Evolutionary conservation across 2,797 vertebrate genomes (phyloP), one percentile per base, ranked within the genome.

Genomic region (Sciaenops ocellatus): DNA sequence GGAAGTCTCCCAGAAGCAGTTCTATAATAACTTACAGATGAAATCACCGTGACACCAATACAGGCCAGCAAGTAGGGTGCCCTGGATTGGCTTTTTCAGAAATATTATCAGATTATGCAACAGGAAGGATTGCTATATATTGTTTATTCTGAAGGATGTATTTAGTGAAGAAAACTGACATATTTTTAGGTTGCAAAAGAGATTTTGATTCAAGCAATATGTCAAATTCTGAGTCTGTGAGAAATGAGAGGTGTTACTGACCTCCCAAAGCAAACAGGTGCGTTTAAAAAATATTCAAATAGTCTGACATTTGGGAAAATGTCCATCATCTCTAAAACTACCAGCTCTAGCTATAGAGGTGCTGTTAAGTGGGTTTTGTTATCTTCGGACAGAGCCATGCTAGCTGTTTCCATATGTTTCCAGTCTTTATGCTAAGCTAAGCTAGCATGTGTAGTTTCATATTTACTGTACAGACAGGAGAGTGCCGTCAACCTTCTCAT

Each of bases 1-100:
- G 94, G 95, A 96, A 94, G 92, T 89, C 34, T 78, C 82, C 85
- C 77, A 80, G 80, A 90, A 89, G 83, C 92, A 76, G 90, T 86
- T 93, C 90, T 92, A 90, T 89, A 91, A 89, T 92, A 88, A 86
- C 81, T 89, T 83, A 76, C 76, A 85, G 78, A 91, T 92, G 85
- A 94, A 91, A 94, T 91, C 73, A 89, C 74, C 78, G 22, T 93
- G 89, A 90, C 84, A 91, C 86, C 82, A 75, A 90, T 91, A 80
- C 78, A 82, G 30, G 65, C 59, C 50, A 78, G 54, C 55, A 55
- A 80, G 63, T 76, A 86, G 72, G 70, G 67, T 81, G 85, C 72
- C 65, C 74, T 85, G 64, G 28, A 80, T 85, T 68, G 56, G 71
- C 61, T 85, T 85, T 63, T 44, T n/a, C 57, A 85, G 24, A 84